A percentile compares a stretch with the other conserved stretches of the same genome.
Evolutionary conservation across 2,888 invertebrate genomes (phyloP).

Genomic region (Hirtodrosophila duncani): DNA sequence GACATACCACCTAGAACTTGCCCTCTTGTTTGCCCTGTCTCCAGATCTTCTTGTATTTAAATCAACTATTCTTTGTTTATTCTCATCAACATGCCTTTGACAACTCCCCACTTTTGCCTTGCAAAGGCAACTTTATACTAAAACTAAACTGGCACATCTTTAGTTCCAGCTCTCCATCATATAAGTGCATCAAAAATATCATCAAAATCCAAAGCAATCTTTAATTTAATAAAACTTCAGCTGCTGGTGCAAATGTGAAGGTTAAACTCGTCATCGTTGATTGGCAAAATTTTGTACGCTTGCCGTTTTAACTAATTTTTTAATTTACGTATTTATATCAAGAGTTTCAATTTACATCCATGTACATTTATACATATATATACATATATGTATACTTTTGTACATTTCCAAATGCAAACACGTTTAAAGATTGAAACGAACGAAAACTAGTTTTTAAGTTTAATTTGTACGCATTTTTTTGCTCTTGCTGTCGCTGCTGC

Average conservation of each 20-base stretch:
- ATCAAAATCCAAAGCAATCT: neutral
- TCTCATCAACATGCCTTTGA: no score
- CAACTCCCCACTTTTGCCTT: no score
- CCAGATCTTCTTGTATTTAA: no score
- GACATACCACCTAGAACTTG: no score
- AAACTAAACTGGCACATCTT: no score
- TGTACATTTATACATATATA: conserved; percentile 21
- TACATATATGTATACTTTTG: conserved; percentile 3
- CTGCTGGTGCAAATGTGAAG: conserved; percentile 53
- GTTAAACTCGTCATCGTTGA: conserved; percentile 24
- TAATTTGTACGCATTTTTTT: conserved; percentile 36
- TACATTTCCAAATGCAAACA: conserved; percentile 39
- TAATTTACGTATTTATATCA: conserved; percentile 52
- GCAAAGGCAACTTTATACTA: no score
- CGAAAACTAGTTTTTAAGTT: conserved; percentile 50
- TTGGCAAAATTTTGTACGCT: conserved; percentile 18
- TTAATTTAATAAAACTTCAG: conserved; percentile 2
- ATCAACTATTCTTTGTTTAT: no score
- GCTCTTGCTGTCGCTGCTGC: conserved; percentile 13
- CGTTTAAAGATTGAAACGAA: conserved; percentile 36
- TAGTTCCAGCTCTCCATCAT: no score
- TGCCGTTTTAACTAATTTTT: conserved; percentile 50
- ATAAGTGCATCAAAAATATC: conserved; percentile 19
- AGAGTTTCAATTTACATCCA: conserved; percentile 50
- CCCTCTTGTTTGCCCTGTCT: no score